Evolutionary conservation across 1,140 invertebrate genomes (phyloP).

Genomic region (Bombus waltoni): DNA sequence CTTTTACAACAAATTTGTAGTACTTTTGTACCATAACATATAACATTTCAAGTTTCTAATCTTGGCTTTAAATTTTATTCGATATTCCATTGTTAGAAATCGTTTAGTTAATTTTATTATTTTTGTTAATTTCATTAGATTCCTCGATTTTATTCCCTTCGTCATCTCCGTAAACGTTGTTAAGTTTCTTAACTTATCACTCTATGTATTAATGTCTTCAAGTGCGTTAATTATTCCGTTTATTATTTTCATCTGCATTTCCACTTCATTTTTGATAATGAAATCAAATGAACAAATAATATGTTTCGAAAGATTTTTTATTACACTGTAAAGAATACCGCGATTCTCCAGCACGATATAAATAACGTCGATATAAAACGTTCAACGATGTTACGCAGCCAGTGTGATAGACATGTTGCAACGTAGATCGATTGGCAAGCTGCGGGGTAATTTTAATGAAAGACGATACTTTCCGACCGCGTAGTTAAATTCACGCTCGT

Average conservation of each 20-base stretch:
- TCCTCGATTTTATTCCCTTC: no score
- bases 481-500: slow-evolving; percentile 22
- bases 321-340: background rate
- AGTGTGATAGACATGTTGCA: slow-evolving; percentile 11
- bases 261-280: background rate
- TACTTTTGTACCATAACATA: no score
- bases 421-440: slow-evolving; percentile 60
- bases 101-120: no score
- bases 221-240: no score
- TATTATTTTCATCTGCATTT: background rate
- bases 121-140: no score
- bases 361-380: background rate
- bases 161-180: no score
- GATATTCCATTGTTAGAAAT: no score
- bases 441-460: slow-evolving; percentile 75
- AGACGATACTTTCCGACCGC: slow-evolving; percentile 72
- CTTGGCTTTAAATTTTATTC: no score
- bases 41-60: no score
- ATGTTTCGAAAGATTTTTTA: background rate
- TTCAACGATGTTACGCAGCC: background rate
- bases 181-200: no score
- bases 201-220: no score
- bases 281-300: background rate
- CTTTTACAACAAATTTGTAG: no score
- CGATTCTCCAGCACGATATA: background rate